phyloP scores from a whole-genome alignment of 1,140 invertebrate genomes.

The Neodiprion lecontei region DNA sequence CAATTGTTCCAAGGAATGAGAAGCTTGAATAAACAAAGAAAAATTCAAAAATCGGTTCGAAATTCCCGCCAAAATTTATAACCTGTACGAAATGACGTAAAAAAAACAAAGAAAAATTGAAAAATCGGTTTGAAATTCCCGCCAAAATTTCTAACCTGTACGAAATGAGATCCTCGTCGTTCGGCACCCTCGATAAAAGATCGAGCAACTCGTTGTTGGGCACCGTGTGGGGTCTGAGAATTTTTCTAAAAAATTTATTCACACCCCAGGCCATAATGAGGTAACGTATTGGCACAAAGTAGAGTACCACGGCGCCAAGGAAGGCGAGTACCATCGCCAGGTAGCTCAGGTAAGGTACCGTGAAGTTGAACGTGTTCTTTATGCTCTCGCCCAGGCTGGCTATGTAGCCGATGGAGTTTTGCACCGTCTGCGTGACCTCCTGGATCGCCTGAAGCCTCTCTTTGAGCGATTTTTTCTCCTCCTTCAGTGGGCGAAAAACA shows the following conservation, averaged over 20 bases:
- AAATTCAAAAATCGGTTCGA: constrained; percentile 38
- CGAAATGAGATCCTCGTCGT: constrained; percentile 90
- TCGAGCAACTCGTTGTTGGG: constrained; percentile 98
- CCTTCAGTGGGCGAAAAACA: constrained; percentile 63
- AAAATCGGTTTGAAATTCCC: too few species aligned
- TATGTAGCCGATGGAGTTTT: constrained; percentile 92
- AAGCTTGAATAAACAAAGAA: constrained; percentile 19
- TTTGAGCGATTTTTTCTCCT: constrained; percentile 95
- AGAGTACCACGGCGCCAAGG: constrained; percentile 80
- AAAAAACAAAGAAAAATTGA: too few species aligned
- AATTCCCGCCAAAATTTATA: constrained; percentile 12
- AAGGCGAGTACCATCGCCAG: constrained; percentile 83
- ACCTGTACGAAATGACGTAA: constrained; percentile 11
- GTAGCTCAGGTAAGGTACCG: constrained; percentile 94
- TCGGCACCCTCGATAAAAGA: constrained; percentile 93
- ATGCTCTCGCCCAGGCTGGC: constrained; percentile 91
- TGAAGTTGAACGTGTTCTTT: constrained; percentile 97
- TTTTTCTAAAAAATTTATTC: constrained; percentile 95
- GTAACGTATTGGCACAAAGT: constrained; percentile 89
- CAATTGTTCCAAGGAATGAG: constrained; percentile 17
- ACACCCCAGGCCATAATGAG: constrained; percentile 96
- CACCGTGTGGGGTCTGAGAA: constrained; percentile 91
- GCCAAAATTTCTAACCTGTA: constrained; percentile 39
- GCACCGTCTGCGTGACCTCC: constrained; percentile 93
- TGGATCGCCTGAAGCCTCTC: constrained; percentile 93